phyloP scores from a whole-genome alignment of 1,140 invertebrate genomes.

The Eueides isabella region DNA sequence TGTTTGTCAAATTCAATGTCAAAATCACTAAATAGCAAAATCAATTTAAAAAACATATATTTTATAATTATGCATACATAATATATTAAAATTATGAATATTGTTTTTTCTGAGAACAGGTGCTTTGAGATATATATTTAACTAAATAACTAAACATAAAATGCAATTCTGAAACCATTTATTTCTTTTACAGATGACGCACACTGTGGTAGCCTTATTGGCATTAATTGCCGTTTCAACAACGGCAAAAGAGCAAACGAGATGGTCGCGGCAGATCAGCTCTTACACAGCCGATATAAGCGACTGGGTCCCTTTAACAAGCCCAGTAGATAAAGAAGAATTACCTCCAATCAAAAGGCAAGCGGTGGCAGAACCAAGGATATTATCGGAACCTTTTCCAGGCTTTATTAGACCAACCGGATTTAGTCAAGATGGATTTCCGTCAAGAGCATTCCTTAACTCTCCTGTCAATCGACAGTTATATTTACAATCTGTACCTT shows the following conservation, averaged over 20 bases:
- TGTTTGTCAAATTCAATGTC: neutral
- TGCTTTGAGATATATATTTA: too few relatives aligned
- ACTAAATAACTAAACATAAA: too few relatives aligned
- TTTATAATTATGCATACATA: too few relatives aligned
- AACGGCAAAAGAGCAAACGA: slow-evolving; percentile 77
- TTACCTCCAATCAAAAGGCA: slow-evolving; percentile 65
- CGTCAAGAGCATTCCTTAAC: slow-evolving; percentile 60
- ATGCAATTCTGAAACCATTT: too few relatives aligned
- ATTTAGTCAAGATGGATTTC: slow-evolving; percentile 67
- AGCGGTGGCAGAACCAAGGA: slow-evolving; percentile 77
- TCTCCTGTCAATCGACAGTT: slow-evolving; percentile 66
- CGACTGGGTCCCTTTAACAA: slow-evolving; percentile 72
- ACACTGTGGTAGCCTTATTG: slow-evolving; percentile 56
- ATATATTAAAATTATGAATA: too few relatives aligned
- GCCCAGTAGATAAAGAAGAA: slow-evolving; percentile 59
- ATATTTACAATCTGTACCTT: slow-evolving; percentile 73
- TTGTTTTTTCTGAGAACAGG: too few relatives aligned
- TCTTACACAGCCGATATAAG: slow-evolving; percentile 73
- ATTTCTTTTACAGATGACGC: slow-evolving; percentile 64
- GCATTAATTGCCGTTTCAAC: slow-evolving; percentile 74
- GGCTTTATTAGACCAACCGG: slow-evolving; percentile 66
- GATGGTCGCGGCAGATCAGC: slow-evolving; percentile 81
- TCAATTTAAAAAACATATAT: too few relatives aligned
- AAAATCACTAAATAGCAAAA: too few relatives aligned
- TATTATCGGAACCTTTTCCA: slow-evolving; percentile 80